Evolutionary conservation across 2,888 invertebrate genomes (phyloP).

Genomic region (Chymomyza amoena): DNA sequence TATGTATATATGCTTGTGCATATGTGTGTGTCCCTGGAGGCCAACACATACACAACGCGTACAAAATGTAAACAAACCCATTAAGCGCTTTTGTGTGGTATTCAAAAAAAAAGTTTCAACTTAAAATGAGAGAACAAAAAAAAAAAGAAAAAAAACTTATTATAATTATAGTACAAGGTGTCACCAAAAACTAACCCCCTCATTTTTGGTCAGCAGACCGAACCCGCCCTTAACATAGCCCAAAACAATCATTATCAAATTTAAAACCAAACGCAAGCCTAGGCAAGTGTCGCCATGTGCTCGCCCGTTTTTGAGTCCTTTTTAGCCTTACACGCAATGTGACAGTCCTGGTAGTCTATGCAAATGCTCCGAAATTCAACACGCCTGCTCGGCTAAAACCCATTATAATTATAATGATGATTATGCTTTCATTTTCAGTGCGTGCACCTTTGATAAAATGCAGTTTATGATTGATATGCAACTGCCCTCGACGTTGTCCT

Average conservation of each 20-base stretch:
- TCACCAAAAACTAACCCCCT: constrained; percentile 7
- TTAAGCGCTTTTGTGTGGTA: neutral
- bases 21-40: constrained; percentile 2
- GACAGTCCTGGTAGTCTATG: neutral
- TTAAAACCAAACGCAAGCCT: constrained; percentile 45
- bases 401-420: constrained; percentile 23
- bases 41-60: constrained; percentile 7
- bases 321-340: neutral
- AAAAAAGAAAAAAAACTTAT: neutral
- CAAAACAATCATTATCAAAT: constrained; percentile 52
- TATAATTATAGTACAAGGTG: neutral
- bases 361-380: neutral
- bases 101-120: constrained; percentile 10
- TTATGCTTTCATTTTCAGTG: constrained; percentile 16
- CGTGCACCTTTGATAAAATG: constrained; percentile 14
- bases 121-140: constrained; percentile 6
- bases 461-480: constrained; percentile 40
- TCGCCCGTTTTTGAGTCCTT: neutral
- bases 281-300: neutral
- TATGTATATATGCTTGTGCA: no score
- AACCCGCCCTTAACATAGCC: constrained; percentile 24
- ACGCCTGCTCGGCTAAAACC: neutral
- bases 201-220: constrained; percentile 22
- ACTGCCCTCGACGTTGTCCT: neutral
- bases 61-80: constrained; percentile 61